These are phyloP conservation scores for Pomacea canaliculata DNA, from an alignment of 2,888 invertebrate species.

Conservation along the genomic window DNA sequence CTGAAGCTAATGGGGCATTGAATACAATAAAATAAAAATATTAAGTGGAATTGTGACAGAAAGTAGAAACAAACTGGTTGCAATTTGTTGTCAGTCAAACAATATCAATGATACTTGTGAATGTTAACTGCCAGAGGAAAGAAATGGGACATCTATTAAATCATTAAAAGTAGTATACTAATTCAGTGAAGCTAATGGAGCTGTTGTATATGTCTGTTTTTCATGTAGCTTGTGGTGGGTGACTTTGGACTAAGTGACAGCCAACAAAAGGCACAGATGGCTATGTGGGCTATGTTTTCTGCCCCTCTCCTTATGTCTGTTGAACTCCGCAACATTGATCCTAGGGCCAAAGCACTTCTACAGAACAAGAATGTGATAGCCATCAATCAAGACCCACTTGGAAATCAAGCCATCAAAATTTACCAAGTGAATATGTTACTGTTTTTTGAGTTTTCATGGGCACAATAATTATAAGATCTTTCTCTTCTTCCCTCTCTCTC, in stretches of 20 bases:
- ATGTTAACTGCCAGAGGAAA: too few species aligned
- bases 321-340: constrained; percentile 87
- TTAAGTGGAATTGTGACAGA: too few species aligned
- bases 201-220: not conserved
- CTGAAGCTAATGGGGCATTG: too few species aligned
- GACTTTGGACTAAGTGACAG: constrained; percentile 94
- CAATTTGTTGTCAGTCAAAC: too few species aligned
- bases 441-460: too few species aligned
- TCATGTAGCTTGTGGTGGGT: constrained; percentile 85
- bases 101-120: too few species aligned
- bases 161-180: not conserved
- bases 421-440: not conserved
- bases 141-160: too few species aligned
- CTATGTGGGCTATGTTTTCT: constrained; percentile 93
- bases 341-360: constrained; percentile 91
- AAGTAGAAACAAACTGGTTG: too few species aligned
- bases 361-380: constrained; percentile 92
- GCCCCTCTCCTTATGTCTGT: constrained; percentile 96
- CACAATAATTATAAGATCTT: too few species aligned
- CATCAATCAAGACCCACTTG: constrained; percentile 92
- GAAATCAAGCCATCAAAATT: constrained; percentile 63
- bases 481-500: too few species aligned
- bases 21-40: too few species aligned
- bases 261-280: constrained; percentile 95
- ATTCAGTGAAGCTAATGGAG: too few species aligned